These are phyloP conservation scores for Hofmannophila pseudospretella DNA, from an alignment of 2,888 invertebrate species.

Conservation along the genomic window DNA sequence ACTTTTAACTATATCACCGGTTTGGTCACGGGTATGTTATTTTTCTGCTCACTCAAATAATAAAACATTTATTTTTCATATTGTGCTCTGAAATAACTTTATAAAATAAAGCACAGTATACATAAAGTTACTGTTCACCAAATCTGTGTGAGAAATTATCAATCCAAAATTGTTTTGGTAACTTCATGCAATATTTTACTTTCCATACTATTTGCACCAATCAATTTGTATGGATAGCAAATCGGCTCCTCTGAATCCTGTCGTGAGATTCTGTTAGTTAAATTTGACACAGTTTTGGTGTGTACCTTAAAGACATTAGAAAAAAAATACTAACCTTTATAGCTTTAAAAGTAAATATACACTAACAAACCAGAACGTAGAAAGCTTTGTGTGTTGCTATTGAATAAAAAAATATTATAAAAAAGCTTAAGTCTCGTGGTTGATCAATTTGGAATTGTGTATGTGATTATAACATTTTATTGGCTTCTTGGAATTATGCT, in stretches of 20 bases:
- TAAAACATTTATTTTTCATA: background rate
- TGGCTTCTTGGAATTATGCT: constrained; percentile 48
- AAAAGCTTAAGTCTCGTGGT: constrained; percentile 52
- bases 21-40: constrained; percentile 4
- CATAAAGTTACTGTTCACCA: too few species aligned
- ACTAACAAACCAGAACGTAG: constrained; percentile 71
- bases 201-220: too few species aligned
- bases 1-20: constrained; percentile 10
- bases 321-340: too few species aligned
- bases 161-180: too few species aligned
- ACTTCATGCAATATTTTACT: too few species aligned
- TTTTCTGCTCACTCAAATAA: background rate
- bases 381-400: constrained; percentile 66
- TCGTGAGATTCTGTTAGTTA: too few species aligned
- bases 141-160: too few species aligned
- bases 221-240: too few species aligned
- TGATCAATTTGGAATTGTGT: constrained; percentile 75
- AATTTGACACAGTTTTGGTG: too few species aligned
- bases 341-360: constrained; percentile 57
- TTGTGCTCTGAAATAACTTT: constrained; percentile 2
- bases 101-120: too few species aligned
- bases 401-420: constrained; percentile 17
- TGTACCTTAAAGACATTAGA: too few species aligned
- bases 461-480: constrained; percentile 52
- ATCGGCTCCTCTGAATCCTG: too few species aligned